Percentiles rank a stretch among this genome's conserved stretches.
These are phyloP conservation scores for Plusia festucae DNA, from an alignment of 2,888 invertebrate species.

Conservation along the genomic window DNA sequence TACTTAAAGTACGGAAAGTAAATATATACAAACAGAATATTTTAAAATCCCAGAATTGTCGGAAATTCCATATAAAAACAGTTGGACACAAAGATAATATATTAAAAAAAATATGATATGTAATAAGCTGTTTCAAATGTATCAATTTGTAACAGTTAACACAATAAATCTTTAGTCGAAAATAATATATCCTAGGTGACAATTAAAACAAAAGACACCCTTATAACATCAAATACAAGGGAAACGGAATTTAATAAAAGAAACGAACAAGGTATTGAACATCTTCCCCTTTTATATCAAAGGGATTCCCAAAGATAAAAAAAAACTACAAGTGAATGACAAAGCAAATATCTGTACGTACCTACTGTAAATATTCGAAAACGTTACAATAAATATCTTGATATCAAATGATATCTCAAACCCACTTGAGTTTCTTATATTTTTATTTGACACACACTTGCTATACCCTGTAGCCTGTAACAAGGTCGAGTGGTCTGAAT, in stretches of 20 bases:
- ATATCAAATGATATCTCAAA: slow-evolving; percentile 5
- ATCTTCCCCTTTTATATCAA: not conserved
- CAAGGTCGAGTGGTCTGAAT: not conserved
- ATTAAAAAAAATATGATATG: not conserved
- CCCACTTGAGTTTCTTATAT: slow-evolving; percentile 18
- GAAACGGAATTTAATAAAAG: not conserved
- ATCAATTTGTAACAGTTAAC: too few relatives aligned
- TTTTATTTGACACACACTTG: not conserved
- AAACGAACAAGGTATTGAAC: not conserved
- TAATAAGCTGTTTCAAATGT: too few relatives aligned
- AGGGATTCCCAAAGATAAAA: slow-evolving; percentile 3
- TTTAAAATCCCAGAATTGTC: not conserved
- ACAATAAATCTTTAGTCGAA: too few relatives aligned
- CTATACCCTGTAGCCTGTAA: not conserved
- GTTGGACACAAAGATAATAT: not conserved
- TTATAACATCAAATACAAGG: not conserved
- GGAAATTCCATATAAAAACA: not conserved
- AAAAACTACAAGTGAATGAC: not conserved
- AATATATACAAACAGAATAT: not conserved
- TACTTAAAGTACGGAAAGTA: not conserved
- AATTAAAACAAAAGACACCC: too few relatives aligned
- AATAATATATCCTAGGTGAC: too few relatives aligned
- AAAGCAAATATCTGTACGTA: too few relatives aligned
- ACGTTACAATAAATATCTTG: not conserved
- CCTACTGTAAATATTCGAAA: not conserved